These are phyloP conservation scores for Falco peregrinus DNA, from an alignment of 2,797 vertebrate genomes.

Conservation along the genomic window DNA sequence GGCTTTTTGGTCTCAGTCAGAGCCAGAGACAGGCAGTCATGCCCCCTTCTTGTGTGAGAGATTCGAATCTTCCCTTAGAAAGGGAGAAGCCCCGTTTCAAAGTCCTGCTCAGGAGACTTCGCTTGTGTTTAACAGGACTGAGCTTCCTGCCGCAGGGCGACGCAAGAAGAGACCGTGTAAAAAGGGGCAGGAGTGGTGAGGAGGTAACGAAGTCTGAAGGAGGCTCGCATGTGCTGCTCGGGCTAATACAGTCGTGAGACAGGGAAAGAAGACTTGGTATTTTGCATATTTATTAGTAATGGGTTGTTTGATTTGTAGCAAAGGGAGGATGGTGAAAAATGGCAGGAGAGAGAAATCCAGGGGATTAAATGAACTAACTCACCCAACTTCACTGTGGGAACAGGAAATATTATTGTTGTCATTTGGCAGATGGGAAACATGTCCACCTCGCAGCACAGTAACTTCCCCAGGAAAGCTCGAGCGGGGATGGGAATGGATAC, in stretches of 20 bases:
- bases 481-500: not conserved
- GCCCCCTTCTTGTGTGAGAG: not conserved
- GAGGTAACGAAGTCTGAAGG: not conserved
- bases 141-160: not conserved
- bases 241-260: not conserved
- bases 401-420: not conserved
- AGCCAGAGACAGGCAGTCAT: not conserved
- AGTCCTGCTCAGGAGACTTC: not conserved
- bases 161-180: not conserved
- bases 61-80: not conserved
- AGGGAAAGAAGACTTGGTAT: not conserved
- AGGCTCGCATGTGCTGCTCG: not conserved
- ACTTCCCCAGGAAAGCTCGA: not conserved
- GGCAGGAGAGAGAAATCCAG: not conserved
- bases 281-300: not conserved
- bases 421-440: not conserved
- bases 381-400: not conserved
- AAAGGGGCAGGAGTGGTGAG: not conserved
- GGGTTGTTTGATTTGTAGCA: not conserved
- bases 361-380: not conserved
- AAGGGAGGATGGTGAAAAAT: not conserved
- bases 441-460: not conserved
- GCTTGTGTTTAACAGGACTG: not conserved
- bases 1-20: not conserved
- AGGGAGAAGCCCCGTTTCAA: not conserved